phyloP scores from a whole-genome alignment of 92 coral and sea anemone genomes.

The Parazoanthus atlanticus region DNA sequence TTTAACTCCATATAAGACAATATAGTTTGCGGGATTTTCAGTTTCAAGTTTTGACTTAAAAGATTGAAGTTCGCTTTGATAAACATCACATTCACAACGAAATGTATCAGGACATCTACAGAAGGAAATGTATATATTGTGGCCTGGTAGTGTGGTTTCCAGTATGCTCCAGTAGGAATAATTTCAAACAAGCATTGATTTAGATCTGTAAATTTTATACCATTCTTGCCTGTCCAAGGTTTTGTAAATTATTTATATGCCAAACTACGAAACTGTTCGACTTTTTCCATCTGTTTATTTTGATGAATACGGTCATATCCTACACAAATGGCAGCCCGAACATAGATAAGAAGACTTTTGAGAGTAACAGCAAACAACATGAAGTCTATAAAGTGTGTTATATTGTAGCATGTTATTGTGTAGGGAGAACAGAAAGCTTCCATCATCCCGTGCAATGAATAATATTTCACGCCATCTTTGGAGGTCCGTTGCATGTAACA shows the following conservation, averaged over 20 bases:
- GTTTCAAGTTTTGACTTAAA: neutral
- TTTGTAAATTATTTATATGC: conserved; percentile 11
- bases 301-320: neutral
- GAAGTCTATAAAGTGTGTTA: neutral
- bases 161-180: no score
- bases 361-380: conserved; percentile 26
- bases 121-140: neutral
- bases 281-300: neutral
- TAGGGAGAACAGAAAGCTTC: conserved; percentile 1
- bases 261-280: neutral
- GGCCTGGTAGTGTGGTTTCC: neutral
- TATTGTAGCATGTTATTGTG: neutral
- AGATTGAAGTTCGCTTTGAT: neutral
- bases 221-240: neutral
- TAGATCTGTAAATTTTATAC: neutral
- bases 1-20: neutral
- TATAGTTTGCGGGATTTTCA: conserved; percentile 2
- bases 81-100: neutral
- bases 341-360: conserved; percentile 25
- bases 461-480: neutral
- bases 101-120: neutral
- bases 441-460: neutral
- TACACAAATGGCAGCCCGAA: conserved; percentile 35
- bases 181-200: neutral
- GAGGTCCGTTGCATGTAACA: neutral